Evolutionary conservation across 1,140 invertebrate species (phyloP).

Genomic region (Brachionus rotundiformis): DNA sequence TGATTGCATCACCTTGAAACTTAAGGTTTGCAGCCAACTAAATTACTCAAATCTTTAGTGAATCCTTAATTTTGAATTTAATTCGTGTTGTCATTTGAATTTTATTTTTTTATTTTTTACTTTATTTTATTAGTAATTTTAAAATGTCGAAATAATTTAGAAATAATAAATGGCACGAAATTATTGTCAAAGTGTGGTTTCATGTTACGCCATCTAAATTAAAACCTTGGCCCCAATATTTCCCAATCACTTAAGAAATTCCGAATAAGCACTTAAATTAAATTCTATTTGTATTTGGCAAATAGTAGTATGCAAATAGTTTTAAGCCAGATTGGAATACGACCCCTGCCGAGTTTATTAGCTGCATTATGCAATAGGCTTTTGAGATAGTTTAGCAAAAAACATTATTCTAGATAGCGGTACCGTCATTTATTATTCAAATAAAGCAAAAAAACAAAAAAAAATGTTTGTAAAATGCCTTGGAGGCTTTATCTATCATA

Average conservation of each 20-base stretch:
- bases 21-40: background rate
- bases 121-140: background rate
- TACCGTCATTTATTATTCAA: constrained; percentile 8
- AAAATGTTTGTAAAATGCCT: constrained; percentile 8
- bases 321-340: background rate
- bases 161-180: background rate
- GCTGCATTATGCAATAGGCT: constrained; percentile 11
- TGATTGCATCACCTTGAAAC: background rate
- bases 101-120: no score
- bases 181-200: background rate
- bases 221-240: background rate
- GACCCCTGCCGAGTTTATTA: background rate
- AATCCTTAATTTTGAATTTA: background rate
- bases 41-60: background rate
- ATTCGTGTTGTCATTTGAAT: background rate
- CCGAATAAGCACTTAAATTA: background rate
- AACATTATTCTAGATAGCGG: constrained; percentile 3
- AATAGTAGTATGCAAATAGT: constrained; percentile 9
- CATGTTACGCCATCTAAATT: background rate
- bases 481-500: background rate
- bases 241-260: background rate
- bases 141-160: background rate
- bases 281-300: background rate
- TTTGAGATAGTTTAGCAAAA: background rate
- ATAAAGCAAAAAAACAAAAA: background rate